Evolutionary conservation across 2,797 vertebrate genomes (phyloP), one percentile per base, ranked within the genome.

Genomic region (Myotis vivesi): DNA sequence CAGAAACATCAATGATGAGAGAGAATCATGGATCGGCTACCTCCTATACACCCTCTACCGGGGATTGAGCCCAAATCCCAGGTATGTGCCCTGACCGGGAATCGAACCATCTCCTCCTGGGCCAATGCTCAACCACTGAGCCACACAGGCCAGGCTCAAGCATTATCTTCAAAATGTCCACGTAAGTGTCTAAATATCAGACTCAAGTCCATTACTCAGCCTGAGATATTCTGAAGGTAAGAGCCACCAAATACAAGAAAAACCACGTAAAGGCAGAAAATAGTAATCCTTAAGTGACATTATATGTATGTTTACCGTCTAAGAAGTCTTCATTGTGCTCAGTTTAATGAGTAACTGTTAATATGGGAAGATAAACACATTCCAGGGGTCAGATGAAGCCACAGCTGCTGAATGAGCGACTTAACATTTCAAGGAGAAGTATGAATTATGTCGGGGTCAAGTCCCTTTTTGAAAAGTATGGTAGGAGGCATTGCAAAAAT

Each of bases 381-480:
- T 59, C 79, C 49, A 64, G 2, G 15, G 68, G 83, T 93, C 94
- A 91, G 20, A 88, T 36, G 83, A 19, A 96, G 77, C 44, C 59
- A 92, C 66, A 38, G 82, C 4, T 89, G 33, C 96, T 87, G 25
- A 97, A 97, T 2, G n/a, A 51, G 16, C 62, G 96, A 95, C 69
- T 89, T 85, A 89, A 85, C 66, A 96, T 95, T 97, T 97, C 55
- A 96, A 97, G 82, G 94, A 95, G 94, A 97, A 96, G 69, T 30
- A 95, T 73, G 76, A 97, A 83, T 96, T 87, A 96, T 85, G 87
- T 72, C 87, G 95, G 97, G 95, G 97, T 97, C 97, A 97, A 96
- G 93, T 93, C 83, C 85, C 53, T 49, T 94, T 95, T 95, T 86
- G 51, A 41, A 85, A 97, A 95, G 95, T 89, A 30, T 88, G 96